These are phyloP conservation scores for Acanthiza pusilla DNA, from an alignment of 2,797 vertebrate genomes.

Conservation along the genomic window DNA sequence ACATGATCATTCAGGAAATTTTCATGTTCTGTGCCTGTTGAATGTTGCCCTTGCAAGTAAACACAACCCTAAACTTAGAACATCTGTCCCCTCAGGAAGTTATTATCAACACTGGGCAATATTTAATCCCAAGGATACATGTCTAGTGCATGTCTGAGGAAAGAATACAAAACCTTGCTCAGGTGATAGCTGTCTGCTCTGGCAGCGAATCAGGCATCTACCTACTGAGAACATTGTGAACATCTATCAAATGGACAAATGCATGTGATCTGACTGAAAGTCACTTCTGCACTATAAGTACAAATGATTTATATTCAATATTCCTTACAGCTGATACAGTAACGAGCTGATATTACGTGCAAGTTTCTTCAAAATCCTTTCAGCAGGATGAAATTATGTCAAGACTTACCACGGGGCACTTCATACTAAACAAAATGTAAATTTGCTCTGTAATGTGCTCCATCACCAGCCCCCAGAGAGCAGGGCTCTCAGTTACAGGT, in stretches of 20 bases:
- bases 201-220: not conserved
- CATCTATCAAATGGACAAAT: not conserved
- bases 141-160: not conserved
- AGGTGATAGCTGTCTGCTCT: not conserved
- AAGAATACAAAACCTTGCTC: not conserved
- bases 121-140: not conserved
- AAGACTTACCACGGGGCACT: not conserved
- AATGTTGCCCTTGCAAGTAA: not conserved
- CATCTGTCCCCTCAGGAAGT: not conserved
- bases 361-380: not conserved
- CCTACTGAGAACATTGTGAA: not conserved
- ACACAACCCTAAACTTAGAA: not conserved
- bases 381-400: not conserved
- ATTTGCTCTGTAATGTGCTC: not conserved
- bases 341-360: not conserved
- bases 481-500: not conserved
- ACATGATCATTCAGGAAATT: not conserved
- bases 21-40: not conserved
- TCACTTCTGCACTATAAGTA: not conserved
- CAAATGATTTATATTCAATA: not conserved
- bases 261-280: not conserved
- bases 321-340: not conserved
- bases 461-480: not conserved
- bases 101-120: not conserved
- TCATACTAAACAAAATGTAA: not conserved